A percentile compares a stretch with the other conserved stretches of the same genome.
Evolutionary conservation across 2,888 invertebrate genomes (phyloP).

Genomic region (Papilio protenor): DNA sequence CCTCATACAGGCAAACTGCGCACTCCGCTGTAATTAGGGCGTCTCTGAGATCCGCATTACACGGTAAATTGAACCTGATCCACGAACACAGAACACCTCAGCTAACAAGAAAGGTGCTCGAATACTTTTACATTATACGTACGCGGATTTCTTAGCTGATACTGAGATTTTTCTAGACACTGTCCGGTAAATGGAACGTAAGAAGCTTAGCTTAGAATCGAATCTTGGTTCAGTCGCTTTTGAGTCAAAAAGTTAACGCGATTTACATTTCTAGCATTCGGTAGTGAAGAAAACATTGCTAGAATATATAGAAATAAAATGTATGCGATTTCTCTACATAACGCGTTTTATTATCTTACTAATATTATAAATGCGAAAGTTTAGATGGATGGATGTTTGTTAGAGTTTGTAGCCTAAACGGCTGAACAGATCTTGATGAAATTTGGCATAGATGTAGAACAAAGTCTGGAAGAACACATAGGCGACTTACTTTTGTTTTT

Average conservation of each 20-base stretch:
- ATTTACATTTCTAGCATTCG: not conserved
- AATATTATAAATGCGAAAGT: no score
- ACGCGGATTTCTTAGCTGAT: conserved; percentile 17
- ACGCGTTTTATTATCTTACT: no score
- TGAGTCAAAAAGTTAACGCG: conserved; percentile 2
- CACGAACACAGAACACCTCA: conserved; percentile 24
- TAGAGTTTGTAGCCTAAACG: no score
- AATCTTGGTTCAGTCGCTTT: not conserved
- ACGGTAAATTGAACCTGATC: conserved; percentile 32
- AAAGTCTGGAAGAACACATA: no score
- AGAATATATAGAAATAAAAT: not conserved
- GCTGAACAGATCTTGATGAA: no score
- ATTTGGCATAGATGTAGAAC: no score
- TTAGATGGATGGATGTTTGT: no score
- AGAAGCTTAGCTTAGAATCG: conserved; percentile 3
- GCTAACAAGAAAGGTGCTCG: conserved; percentile 20
- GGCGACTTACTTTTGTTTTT: no score
- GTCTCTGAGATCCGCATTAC: conserved; percentile 37
- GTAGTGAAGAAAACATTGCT: not conserved
- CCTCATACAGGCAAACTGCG: conserved; percentile 25
- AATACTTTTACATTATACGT: conserved; percentile 23
- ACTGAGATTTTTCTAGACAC: conserved; percentile 31
- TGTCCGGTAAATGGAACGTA: conserved; percentile 23
- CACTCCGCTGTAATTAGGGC: conserved; percentile 37
- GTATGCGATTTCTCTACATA: not conserved